These are phyloP conservation scores for Erpetoichthys calabaricus DNA, from an alignment of 2,797 vertebrate species.

Conservation along the genomic window DNA sequence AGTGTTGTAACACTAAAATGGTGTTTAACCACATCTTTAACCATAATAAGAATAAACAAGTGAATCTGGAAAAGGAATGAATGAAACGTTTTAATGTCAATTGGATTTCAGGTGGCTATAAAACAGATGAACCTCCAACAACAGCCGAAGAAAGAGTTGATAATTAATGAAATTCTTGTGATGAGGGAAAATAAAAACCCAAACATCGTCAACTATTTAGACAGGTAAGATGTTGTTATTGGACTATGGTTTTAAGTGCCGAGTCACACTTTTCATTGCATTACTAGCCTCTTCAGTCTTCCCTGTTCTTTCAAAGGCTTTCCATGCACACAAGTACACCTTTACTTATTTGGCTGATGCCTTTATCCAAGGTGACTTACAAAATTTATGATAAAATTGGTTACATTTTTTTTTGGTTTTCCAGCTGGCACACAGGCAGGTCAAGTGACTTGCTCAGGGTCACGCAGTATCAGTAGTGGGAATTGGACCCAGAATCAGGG, in stretches of 20 bases:
- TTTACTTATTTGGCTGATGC: background rate
- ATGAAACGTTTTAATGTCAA: background rate
- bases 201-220: constrained; percentile 96
- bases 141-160: constrained; percentile 96
- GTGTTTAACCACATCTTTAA: background rate
- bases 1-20: too few species aligned
- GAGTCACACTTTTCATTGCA: background rate
- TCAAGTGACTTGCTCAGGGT: too few species aligned
- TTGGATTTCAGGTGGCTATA: constrained; percentile 76
- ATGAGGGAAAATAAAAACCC: constrained; percentile 99
- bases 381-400: too few species aligned
- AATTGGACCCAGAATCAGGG: too few species aligned
- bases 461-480: too few species aligned
- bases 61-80: background rate
- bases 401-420: too few species aligned
- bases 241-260: background rate
- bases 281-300: background rate
- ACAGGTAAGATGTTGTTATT: constrained; percentile 60
- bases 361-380: background rate
- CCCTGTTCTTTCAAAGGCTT: background rate
- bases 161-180: constrained; percentile 97
- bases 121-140: constrained; percentile 98
- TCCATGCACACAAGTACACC: background rate
- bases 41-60: background rate
- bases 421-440: too few species aligned